Conservation (phyloP, 2,888 invertebrate species). For the Drosophila colorata region DNA sequence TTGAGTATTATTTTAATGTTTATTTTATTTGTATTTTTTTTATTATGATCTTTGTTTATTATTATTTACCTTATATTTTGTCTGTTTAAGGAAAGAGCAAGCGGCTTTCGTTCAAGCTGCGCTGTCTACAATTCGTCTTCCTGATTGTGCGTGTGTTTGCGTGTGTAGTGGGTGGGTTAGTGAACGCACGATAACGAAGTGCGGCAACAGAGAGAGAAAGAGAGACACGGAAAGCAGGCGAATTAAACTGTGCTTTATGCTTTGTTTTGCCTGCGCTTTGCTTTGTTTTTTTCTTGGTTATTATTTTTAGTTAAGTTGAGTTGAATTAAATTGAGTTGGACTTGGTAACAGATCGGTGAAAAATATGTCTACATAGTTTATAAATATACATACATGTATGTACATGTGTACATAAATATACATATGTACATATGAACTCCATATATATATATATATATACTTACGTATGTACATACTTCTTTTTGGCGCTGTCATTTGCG, state of each 20-base stretch:
- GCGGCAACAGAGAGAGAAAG: conserved; percentile 19
- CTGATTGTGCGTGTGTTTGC: conserved; percentile 48
- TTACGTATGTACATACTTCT: no score
- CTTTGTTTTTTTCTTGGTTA: conserved; percentile 9
- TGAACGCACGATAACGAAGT: conserved; percentile 62
- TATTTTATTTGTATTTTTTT: background rate
- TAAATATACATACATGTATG: background rate
- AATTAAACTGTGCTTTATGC: conserved; percentile 33
- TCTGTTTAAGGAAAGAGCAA: conserved; percentile 29
- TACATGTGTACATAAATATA: background rate
- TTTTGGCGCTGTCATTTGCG: no score
- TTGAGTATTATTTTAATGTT: background rate
- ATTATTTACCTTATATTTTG: background rate
- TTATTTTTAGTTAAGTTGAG: conserved; percentile 16
- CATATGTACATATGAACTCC: no score
- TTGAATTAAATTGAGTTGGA: conserved; percentile 26
- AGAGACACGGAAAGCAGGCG: background rate
- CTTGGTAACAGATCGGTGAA: conserved; percentile 44
- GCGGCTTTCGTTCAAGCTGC: conserved; percentile 17
- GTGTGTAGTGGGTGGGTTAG: conserved; percentile 66
- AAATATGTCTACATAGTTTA: background rate
- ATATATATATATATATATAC: no score
- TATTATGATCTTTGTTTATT: background rate
- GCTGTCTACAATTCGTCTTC: conserved; percentile 40
- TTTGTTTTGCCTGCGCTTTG: conserved; percentile 24